Conservation (phyloP, 2,797 vertebrate species). For the Malurus splendens region DNA sequence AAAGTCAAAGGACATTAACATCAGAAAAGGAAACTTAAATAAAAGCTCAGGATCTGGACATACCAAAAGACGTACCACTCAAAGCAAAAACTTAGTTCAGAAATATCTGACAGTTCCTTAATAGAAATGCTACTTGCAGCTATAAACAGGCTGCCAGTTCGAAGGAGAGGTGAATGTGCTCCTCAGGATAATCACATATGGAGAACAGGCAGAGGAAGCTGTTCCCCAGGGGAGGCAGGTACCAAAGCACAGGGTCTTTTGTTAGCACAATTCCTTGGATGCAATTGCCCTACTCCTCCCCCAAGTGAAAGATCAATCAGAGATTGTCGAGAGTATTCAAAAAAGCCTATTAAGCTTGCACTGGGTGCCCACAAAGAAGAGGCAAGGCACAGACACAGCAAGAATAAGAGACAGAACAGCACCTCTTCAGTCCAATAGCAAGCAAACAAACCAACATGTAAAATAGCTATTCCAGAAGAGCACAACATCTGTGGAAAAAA, state of each 20-base stretch:
- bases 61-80: not conserved
- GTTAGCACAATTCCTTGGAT: not conserved
- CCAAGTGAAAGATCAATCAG: not conserved
- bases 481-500: not conserved
- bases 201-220: not conserved
- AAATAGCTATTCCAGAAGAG: not conserved
- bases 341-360: not conserved
- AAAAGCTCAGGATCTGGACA: not conserved
- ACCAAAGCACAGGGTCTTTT: not conserved
- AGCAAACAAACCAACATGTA: not conserved
- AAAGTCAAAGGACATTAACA: not conserved
- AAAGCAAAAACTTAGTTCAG: not conserved
- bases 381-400: not conserved
- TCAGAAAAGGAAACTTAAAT: not conserved
- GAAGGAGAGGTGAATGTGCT: not conserved
- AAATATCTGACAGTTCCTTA: not conserved
- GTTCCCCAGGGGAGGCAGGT: not conserved
- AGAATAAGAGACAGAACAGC: not conserved
- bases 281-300: not conserved
- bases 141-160: not conserved
- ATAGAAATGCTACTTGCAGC: not conserved
- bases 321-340: not conserved
- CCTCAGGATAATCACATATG: not conserved
- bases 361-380: not conserved
- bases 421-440: fast-evolving